Evolutionary conservation across 2,797 vertebrate genomes (phyloP), one percentile per base, ranked within the genome.

Genomic region (Paratrypauchen microcephalus): DNA sequence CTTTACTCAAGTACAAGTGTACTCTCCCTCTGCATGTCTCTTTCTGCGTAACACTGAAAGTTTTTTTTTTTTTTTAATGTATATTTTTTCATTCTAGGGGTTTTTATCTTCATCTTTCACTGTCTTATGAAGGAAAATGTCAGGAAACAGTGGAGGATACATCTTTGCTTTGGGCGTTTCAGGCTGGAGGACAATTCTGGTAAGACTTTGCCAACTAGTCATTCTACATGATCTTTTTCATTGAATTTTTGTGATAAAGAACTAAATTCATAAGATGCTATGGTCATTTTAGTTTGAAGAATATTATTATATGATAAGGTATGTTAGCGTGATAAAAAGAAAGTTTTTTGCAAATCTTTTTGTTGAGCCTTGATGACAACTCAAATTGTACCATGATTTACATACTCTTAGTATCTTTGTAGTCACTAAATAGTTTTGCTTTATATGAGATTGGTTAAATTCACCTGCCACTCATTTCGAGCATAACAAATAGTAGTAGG

Each of bases 101-200:
- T 93, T 74, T 92, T 93, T 55, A 90, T 94, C 71, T 93, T 93
- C 54, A n/a, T 93, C 67, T 93, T 93, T 65, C 91, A 93, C 84
- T 94, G 93, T 71, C 82, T 93, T 66, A 92, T 92, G 92, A 92
- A 91, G 83, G 91, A 93, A 70, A 93, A 92, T 0, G 92, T 92
- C 18, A 87, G 90, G 28, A 92, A 88, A 60, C 89, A 93, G 71
- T 93, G 90, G 88, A 90, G 91, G 83, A 79, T 88, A 57, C 88
- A 93, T 56, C 87, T 93, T 64, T 93, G 91, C 73, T 83, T 90
- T 6, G 91, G 94, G 47, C 90, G 87, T 41, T 91, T 93, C 32
- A 77, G 86, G 52, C 88, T 91, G 16, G 88, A 92, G 0, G 89
- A 93, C 26, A 68, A 87, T 71, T 92, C 92, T 48, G 91, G 92